phyloP scores from a whole-genome alignment of 2,113 vertebrate genomes.

The Protomyctophum bolini region DNA sequence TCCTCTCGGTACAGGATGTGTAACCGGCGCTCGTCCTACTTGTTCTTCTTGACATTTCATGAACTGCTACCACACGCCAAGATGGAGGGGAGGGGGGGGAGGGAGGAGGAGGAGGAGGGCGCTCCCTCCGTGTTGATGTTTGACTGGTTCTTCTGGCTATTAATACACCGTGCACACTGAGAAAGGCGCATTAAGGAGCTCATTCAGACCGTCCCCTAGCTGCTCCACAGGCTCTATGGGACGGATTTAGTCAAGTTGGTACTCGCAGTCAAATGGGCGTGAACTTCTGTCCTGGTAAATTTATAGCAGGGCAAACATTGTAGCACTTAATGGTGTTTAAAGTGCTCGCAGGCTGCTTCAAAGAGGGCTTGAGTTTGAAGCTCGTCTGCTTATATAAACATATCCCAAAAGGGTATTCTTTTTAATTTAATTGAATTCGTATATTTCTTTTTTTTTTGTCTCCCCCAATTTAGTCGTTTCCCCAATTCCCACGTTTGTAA shows the following conservation, averaged over 20 bases:
- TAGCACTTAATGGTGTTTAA: background rate
- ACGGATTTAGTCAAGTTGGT: background rate
- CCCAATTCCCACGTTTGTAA: no score
- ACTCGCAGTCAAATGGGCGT: background rate
- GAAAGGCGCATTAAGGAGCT: background rate
- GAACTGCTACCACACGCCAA: background rate
- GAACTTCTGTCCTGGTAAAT: background rate
- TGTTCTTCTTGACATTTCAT: constrained; percentile 50
- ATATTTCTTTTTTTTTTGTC: no score
- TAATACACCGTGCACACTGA: background rate
- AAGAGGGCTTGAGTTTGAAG: background rate
- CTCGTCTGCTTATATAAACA: no score
- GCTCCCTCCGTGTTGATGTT: background rate
- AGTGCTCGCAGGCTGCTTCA: constrained; percentile 5
- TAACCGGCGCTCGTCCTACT: constrained; percentile 17
- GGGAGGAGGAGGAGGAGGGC: background rate
- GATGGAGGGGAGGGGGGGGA: constrained; percentile 8
- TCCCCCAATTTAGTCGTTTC: no score
- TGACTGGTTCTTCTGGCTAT: constrained; percentile 5
- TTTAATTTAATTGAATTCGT: no score
- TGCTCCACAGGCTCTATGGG: background rate
- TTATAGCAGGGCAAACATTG: constrained; percentile 1
- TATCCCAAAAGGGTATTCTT: no score
- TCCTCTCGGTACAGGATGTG: constrained; percentile 20
- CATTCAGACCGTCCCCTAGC: background rate